Evolutionary conservation across 1,140 invertebrate species (phyloP), one percentile per base, ranked within the genome.

Genomic region (Polyergus mexicanus): DNA sequence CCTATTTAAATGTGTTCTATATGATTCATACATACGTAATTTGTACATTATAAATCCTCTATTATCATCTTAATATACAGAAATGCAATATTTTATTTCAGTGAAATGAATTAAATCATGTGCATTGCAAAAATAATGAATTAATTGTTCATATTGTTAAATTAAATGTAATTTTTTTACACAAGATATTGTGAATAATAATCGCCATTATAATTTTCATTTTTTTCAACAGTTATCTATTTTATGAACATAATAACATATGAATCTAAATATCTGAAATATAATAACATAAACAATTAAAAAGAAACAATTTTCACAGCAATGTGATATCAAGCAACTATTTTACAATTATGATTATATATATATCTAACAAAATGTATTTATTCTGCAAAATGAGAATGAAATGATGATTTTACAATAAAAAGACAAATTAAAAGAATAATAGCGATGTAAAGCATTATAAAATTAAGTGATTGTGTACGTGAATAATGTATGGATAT

Each of bases 81-180:
- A 84, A 63, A 66, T 58, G 28, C 72, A 69, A 85, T 68, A 86
- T 84, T 77, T 88, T 81, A 86, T 86, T 89, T 86, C 84, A 89
- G 58, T 77, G 62, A 89, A 41, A 72, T 11, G 38, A 88, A 86
- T 85, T 88, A 69, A 66, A 65, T 35, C 10, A 60, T 83, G 71
- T 75, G 44, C 54, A 28, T 86, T 54, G 44, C 38, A 62, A 78
- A 69, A 60, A 83, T 56, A 41, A 22, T 63, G 19, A 60, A 54
- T 76, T 71, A 62, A 41, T 69, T 60, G 66, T 84, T 88, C 77
- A 38, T 44, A 83, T 54, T 56, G 58, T 80, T 51, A 80, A 51
- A 25, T 74, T 58, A 44, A 84, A 63, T 47, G 69, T 38, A 74
- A 81, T 83, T 89, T 89, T 89, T 25, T 83, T 85, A 83, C 25